A percentile compares a stretch with the other conserved stretches of the same genome.
Evolutionary conservation across 2,113 vertebrate genomes (phyloP).

Genomic region (Hippocampus comes): DNA sequence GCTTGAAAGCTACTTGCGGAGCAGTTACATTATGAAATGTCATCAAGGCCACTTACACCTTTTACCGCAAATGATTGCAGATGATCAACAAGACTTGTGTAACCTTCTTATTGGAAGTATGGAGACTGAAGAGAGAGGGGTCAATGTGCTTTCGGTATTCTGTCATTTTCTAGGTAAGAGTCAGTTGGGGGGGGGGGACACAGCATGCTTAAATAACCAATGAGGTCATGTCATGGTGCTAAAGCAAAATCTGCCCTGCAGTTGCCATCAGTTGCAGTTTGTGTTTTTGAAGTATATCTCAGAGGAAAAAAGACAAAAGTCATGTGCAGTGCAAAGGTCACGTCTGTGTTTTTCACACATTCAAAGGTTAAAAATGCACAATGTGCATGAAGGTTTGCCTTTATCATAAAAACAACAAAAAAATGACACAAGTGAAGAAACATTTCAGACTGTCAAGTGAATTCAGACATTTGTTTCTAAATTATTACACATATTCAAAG

Average conservation of each 20-base stretch:
- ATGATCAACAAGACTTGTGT: slow-evolving; percentile 4
- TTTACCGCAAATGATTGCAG: neutral
- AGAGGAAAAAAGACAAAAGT: neutral
- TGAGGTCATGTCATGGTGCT: slow-evolving; percentile 1
- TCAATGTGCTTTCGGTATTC: slow-evolving; percentile 4
- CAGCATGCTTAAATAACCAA: neutral
- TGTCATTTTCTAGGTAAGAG: slow-evolving; percentile 13
- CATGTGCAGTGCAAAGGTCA: neutral
- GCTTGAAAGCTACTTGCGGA: neutral
- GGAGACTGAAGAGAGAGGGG: neutral
- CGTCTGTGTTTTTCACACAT: neutral
- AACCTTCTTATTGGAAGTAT: slow-evolving; percentile 8
- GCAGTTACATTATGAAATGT: neutral
- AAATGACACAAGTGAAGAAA: neutral
- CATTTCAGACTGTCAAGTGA: neutral
- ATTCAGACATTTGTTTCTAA: neutral
- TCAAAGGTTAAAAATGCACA: neutral
- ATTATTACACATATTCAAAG: neutral
- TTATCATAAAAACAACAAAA: neutral
- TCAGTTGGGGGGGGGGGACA: slow-evolving; percentile 7
- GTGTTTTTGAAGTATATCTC: neutral
- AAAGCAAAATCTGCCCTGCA: neutral
- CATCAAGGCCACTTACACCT: neutral
- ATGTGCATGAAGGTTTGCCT: neutral
- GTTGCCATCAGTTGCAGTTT: slow-evolving; percentile 6